Evolutionary conservation across 2,797 vertebrate genomes (phyloP).

Genomic region (Adrianichthys oophorus): DNA sequence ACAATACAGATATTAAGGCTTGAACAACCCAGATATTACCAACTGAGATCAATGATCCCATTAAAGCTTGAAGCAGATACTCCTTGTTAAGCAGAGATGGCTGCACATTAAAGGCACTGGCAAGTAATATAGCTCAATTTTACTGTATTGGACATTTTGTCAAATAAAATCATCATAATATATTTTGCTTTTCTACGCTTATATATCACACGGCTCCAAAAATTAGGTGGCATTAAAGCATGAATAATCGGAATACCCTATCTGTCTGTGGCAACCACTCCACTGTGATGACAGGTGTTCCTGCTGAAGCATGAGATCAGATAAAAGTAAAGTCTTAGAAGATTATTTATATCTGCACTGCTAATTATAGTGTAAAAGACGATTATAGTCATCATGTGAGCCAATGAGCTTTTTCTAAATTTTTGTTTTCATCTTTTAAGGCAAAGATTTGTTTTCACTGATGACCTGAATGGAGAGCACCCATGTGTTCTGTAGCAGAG

Average conservation of each 20-base stretch:
- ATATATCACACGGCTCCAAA: conserved; percentile 22
- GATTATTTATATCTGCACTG: conserved; percentile 22
- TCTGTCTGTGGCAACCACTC: conserved; percentile 9
- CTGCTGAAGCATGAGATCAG: conserved; percentile 16
- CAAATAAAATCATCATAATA: conserved; percentile 40
- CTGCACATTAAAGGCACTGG: conserved; percentile 48
- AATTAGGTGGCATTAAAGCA: conserved; percentile 31
- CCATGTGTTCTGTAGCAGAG: conserved; percentile 7
- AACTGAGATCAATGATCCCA: conserved; percentile 45
- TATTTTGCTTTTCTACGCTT: conserved; percentile 21
- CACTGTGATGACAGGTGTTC: conserved; percentile 10
- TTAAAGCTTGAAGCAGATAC: conserved; percentile 46
- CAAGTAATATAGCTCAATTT: conserved; percentile 31
- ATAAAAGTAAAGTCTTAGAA: conserved; percentile 24
- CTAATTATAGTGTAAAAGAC: conserved; percentile 29
- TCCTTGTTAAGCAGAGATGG: conserved; percentile 36
- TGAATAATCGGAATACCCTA: conserved; percentile 35
- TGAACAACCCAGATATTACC: conserved; percentile 39
- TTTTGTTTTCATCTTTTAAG: conserved; percentile 10
- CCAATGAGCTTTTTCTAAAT: conserved; percentile 4
- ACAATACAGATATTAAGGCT: conserved; percentile 34
- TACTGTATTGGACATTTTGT: conserved; percentile 33
- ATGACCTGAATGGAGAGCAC: conserved; percentile 23
- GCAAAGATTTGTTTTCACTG: conserved; percentile 21
- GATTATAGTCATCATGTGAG: conserved; percentile 17